phyloP scores from a whole-genome alignment of 2,113 vertebrate species.

The Beaufortia kweichowensis region DNA sequence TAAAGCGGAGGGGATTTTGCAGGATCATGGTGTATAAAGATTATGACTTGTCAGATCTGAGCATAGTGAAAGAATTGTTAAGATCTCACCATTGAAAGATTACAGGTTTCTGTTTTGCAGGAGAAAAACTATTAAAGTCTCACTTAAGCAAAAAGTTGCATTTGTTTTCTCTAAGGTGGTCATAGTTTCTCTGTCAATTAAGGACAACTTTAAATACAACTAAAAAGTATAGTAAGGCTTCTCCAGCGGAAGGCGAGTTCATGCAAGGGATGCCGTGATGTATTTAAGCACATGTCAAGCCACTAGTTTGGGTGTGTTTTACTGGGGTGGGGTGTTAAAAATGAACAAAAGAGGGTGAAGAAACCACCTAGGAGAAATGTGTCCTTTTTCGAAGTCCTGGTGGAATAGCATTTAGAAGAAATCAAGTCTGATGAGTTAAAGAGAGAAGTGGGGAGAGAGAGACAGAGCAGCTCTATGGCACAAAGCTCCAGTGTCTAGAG shows the following conservation, averaged over 20 bases:
- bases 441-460: slow-evolving; percentile 55
- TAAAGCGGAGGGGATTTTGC: slow-evolving; percentile 8
- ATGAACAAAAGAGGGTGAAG: slow-evolving; percentile 8
- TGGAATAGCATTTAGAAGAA: slow-evolving; percentile 50
- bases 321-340: background rate
- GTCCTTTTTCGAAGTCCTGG: slow-evolving; percentile 10
- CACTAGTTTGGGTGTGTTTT: slow-evolving; percentile 11
- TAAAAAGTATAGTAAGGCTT: too few species aligned
- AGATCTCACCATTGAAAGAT: background rate
- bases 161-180: too few species aligned
- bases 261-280: background rate
- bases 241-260: background rate
- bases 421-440: slow-evolving; percentile 59
- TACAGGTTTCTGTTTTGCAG: slow-evolving; percentile 3
- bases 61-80: too few species aligned
- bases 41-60: too few species aligned
- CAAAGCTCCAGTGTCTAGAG: slow-evolving; percentile 67
- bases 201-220: too few species aligned
- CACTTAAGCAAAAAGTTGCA: too few species aligned
- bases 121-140: too few species aligned
- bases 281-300: background rate
- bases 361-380: background rate
- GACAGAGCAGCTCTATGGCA: slow-evolving; percentile 55
- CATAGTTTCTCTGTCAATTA: too few species aligned
- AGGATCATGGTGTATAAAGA: slow-evolving; percentile 3